Evolutionary conservation across 2,113 vertebrate species (phyloP).

Genomic region (Passer montanus): DNA sequence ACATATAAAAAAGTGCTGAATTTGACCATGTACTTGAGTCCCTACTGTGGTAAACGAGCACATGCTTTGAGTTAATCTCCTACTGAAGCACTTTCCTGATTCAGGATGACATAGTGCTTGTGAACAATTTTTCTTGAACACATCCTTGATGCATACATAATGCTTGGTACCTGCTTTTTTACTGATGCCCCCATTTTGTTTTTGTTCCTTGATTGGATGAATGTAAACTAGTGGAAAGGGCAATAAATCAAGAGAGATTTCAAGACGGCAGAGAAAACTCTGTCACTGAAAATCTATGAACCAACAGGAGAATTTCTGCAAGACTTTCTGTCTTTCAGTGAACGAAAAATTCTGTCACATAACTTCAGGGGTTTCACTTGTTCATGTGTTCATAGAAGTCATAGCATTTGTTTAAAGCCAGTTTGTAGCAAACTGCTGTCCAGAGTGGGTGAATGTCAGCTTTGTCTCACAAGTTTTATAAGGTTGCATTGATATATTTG

Average conservation of each 20-base stretch:
- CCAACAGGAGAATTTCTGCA: neutral
- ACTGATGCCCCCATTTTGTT: conserved; percentile 34
- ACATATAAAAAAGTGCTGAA: conserved; percentile 46
- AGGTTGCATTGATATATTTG: conserved; percentile 22
- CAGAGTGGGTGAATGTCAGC: neutral
- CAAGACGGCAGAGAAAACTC: neutral
- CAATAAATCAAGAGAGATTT: conserved; percentile 62
- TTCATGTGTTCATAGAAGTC: neutral
- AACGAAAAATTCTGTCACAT: neutral
- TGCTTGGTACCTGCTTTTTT: conserved; percentile 37
- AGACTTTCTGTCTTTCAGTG: neutral
- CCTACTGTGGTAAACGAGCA: conserved; percentile 9
- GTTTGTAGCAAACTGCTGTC: neutral
- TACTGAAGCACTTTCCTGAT: conserved; percentile 56
- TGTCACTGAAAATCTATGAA: neutral
- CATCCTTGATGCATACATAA: conserved; percentile 49
- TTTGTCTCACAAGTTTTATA: conserved; percentile 43
- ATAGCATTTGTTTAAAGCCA: neutral
- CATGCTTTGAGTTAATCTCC: conserved; percentile 60
- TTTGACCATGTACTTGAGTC: conserved; percentile 9
- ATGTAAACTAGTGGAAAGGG: conserved; percentile 57
- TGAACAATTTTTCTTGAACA: conserved; percentile 60
- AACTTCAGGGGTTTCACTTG: neutral
- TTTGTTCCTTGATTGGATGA: conserved; percentile 55
- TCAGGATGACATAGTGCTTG: conserved; percentile 50